phyloP scores from a whole-genome alignment of 2,113 vertebrate genomes.

The Oryzias woworae region DNA sequence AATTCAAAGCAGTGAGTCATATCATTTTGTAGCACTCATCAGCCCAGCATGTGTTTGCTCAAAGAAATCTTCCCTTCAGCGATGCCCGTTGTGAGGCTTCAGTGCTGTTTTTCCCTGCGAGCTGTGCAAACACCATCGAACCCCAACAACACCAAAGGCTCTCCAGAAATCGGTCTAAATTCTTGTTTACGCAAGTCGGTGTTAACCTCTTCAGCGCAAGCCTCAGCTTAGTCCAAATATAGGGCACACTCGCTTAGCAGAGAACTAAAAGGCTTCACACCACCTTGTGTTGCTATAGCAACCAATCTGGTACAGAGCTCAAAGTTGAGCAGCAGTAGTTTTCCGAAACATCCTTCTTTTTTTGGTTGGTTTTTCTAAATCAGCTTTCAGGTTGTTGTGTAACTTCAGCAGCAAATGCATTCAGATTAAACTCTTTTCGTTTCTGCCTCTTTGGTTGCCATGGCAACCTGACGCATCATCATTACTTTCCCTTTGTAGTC shows the following conservation, averaged over 20 bases:
- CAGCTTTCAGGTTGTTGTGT: slow-evolving; percentile 23
- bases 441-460: slow-evolving; percentile 29
- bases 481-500: slow-evolving; percentile 5
- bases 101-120: neutral
- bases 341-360: slow-evolving; percentile 22
- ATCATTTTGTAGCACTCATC: too few species aligned
- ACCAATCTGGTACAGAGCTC: slow-evolving; percentile 52
- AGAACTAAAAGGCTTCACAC: slow-evolving; percentile 62
- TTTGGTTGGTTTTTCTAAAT: slow-evolving; percentile 15
- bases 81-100: neutral
- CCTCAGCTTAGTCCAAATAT: slow-evolving; percentile 67
- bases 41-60: neutral
- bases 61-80: neutral
- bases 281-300: slow-evolving; percentile 65
- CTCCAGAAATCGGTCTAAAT: slow-evolving; percentile 44
- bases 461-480: slow-evolving; percentile 12
- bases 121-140: slow-evolving; percentile 8
- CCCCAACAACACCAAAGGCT: slow-evolving; percentile 7
- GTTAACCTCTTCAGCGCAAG: slow-evolving; percentile 63
- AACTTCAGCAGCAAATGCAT: slow-evolving; percentile 22
- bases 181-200: slow-evolving; percentile 60
- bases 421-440: slow-evolving; percentile 13
- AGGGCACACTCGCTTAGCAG: slow-evolving; percentile 50
- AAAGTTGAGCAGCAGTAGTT: slow-evolving; percentile 57
- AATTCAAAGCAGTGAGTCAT: too few species aligned